Evolutionary conservation across 2,113 vertebrate species (phyloP), one percentile per base, ranked within the genome.

Genomic region (Leucopsar rothschildi): DNA sequence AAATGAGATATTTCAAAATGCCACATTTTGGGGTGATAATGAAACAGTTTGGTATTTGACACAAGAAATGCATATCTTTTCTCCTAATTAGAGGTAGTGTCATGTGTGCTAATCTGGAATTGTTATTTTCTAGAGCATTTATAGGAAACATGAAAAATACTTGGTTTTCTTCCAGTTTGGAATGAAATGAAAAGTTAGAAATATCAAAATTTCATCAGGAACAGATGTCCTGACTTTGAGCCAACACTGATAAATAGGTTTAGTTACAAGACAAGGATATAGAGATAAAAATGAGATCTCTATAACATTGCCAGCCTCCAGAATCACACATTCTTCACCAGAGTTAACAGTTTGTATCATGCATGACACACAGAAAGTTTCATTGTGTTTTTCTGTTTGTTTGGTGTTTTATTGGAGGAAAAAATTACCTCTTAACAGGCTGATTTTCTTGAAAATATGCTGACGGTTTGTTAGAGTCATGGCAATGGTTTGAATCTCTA

Each of bases 181-280:
- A 88, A 88, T 70, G 64, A 93, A 96, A 47, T 35, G 24, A n/a
- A 78, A 93, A 92, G 79, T 76, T 70, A 47, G 59, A 96, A 96
- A 96, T 95, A 88, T 93, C 86, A 94, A 83, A 83, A 90, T 95
- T 95, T 75, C 4, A 0, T 92, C 56, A 52, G 80, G 61, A 96
- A 86, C 92, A 97, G 95, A 95, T 94, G 94, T 93, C 88, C 39
- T 93, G 73, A 90, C 59, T 92, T 90, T 81, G 63, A 93, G 63
- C 82, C 90, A 96, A 78, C 22, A 23, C 42, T 52, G 60, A 70
- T 91, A 85, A 94, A 86, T 87, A 44, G 21, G 5, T 90, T 78
- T 95, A 29, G 71, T 95, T 95, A 59, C 24, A 45, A 77, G 87
- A 44, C 59, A 69, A 33, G 1, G 7, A 57, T 52, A 11, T 11